Base-by-base conservation (phyloP, 2,888 invertebrate species). In the Drosophila recens region DNA sequence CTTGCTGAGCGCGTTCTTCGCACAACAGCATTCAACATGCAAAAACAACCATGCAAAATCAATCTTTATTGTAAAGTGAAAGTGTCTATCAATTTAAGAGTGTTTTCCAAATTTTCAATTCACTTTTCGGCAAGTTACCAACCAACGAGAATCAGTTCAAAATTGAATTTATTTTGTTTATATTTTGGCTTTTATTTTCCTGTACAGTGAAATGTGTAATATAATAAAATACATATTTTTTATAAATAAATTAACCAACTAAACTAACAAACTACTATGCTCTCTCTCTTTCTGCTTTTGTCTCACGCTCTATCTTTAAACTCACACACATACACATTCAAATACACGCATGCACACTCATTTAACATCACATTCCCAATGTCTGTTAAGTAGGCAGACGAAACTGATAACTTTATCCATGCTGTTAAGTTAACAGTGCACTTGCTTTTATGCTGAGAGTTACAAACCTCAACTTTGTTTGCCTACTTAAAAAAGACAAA, bases 1-100 rank as follows among this genome's bases (percentile, higher is more conserved):
- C 97, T 97, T 96, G 96, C 96, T 97, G 93, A 94, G 95, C 94
- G 95, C 93, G 93, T 67, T 78, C 36, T 87, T 89, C 82, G 66
- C 59, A 75, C 72, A 78, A 67, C 91, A 87, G 93, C 92, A 45
- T 91, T 73, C 30, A 43, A 63, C 87, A 89, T 84, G 1, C 46
- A 59, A 46, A 6, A 49, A 53, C 30, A 33, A 53, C 17, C n/a
- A 13, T 11, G 15, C 30, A 11, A 17, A 17, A 17, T 23, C 1
- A 23, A 38, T 42, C 11, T 10, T 23, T 13, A 42, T 11, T 23
- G 20, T 34, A n/a, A 17, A 36, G 54, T 56, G 54, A 46, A 45
- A 46, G 57, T 57, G 49, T 52, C 17, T 23, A 34, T 49, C 4
- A 13, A 42, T 2, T 30, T n/a, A 49, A 49, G 33, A 61, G 52